These are phyloP conservation scores for Planiliza haematocheilus DNA, from an alignment of 2,113 vertebrate species.

Conservation along the genomic window DNA sequence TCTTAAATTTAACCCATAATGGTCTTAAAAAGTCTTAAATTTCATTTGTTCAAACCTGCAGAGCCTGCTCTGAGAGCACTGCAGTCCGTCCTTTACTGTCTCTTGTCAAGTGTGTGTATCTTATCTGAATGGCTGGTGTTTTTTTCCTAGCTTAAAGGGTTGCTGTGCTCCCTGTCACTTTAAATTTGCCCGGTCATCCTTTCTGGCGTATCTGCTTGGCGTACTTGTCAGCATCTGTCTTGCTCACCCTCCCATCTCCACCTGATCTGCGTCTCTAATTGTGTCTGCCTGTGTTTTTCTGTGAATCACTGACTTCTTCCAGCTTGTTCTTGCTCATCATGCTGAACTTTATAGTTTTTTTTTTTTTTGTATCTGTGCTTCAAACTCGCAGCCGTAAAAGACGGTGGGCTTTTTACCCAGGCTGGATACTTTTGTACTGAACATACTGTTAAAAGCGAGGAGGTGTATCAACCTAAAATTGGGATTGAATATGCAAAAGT, in stretches of 20 bases:
- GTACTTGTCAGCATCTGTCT: conserved; percentile 31
- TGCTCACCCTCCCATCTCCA: conserved; percentile 12
- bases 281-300: conserved; percentile 1
- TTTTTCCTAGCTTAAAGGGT: conserved; percentile 1
- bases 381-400: not conserved
- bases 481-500: too few species aligned
- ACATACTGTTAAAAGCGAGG: not conserved
- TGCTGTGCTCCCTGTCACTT: conserved; percentile 28
- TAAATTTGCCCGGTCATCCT: conserved; percentile 23
- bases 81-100: not conserved
- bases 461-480: not conserved
- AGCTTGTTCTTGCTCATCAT: conserved; percentile 43
- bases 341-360: too few species aligned
- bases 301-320: not conserved
- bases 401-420: not conserved
- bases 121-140: conserved; percentile 1
- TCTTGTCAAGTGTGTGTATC: conserved; percentile 25
- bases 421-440: not conserved
- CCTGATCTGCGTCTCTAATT: conserved; percentile 32
- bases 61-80: not conserved
- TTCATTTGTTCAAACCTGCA: too few species aligned
- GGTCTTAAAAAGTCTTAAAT: too few species aligned
- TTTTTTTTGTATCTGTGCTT: not conserved
- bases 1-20: too few species aligned
- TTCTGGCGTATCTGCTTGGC: conserved; percentile 7